Evolutionary conservation across 1,140 invertebrate genomes (phyloP), one percentile per base, ranked within the genome.

Genomic region (Caenorhabditis briggsae): DNA sequence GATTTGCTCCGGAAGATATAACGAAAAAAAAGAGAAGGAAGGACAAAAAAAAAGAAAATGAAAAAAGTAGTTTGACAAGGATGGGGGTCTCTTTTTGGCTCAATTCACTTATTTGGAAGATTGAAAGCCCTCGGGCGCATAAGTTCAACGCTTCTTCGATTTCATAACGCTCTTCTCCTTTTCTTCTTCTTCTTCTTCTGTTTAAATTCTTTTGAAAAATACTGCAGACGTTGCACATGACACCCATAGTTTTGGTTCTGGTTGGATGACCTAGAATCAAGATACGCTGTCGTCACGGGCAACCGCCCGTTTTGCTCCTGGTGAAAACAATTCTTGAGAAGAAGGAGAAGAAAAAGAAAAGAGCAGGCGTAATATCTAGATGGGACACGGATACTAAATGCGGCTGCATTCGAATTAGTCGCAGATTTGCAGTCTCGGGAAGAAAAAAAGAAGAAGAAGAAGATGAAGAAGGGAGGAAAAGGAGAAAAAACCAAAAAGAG

Each of bases 111-210:
- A 78, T 78, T 78, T 78, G 46, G 2, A 23, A 50, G 70, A 18
- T 78, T 78, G 70, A 78, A 78, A 78, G 70, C 70, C 46, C 46
- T 78, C 70, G 70, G 46, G 70, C 64, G 18, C 64, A 70, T 70
- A 70, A 70, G 64, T 70, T 70, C 64, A 70, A 53, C n/a, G 70
- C 7, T 33, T 33, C 50, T 78, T 48, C 70, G 43, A 78, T 78
- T 50, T 78, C 70, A 50, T 25, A 78, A 50, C 25, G 56, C 56
- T 18, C 56, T n/a, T 58, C 56, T 46, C 46, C 20, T 50, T 41
- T 78, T 50, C n/a, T n/a, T n/a, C n/a, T n/a, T n/a, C n/a, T 53
- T 65, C 61, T 20, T 59, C 33, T 23, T 14, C 56, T 20, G 16
- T 70, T 70, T 46, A 12, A 12, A 70, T 18, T 43, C 64, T 70